These are phyloP conservation scores for Chaetorhynchus papuensis DNA, from an alignment of 2,113 vertebrate species.

Conservation along the genomic window DNA sequence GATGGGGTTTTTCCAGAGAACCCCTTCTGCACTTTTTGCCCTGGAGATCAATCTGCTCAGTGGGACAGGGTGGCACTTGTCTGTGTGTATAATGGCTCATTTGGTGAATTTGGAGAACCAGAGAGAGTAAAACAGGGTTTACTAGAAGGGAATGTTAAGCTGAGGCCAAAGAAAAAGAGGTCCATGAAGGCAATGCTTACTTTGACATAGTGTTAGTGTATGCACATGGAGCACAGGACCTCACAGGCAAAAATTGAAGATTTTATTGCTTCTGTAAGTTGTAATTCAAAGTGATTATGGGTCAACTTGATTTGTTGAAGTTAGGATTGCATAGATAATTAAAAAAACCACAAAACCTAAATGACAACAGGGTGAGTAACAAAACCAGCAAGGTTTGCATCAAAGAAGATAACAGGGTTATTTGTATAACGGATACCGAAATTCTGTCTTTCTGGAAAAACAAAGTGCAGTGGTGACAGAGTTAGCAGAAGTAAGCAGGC, in stretches of 20 bases:
- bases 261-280: not conserved
- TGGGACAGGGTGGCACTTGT: not conserved
- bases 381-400: not conserved
- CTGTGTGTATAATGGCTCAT: not conserved
- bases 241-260: not conserved
- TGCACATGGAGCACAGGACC: not conserved
- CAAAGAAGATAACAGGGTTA: not conserved
- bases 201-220: not conserved
- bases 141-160: not conserved
- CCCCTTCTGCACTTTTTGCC: not conserved
- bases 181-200: not conserved
- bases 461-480: rapidly evolving
- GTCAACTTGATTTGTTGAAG: not conserved
- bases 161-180: not conserved
- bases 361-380: not conserved
- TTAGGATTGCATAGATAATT: not conserved
- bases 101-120: not conserved
- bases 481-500: not conserved
- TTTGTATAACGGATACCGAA: not conserved
- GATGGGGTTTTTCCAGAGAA: not conserved
- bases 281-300: not conserved
- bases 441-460: not conserved
- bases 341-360: not conserved
- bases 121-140: not conserved
- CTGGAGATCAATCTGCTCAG: not conserved